phyloP scores from a whole-genome alignment of 2,888 invertebrate species.

The Selenia dentaria region DNA sequence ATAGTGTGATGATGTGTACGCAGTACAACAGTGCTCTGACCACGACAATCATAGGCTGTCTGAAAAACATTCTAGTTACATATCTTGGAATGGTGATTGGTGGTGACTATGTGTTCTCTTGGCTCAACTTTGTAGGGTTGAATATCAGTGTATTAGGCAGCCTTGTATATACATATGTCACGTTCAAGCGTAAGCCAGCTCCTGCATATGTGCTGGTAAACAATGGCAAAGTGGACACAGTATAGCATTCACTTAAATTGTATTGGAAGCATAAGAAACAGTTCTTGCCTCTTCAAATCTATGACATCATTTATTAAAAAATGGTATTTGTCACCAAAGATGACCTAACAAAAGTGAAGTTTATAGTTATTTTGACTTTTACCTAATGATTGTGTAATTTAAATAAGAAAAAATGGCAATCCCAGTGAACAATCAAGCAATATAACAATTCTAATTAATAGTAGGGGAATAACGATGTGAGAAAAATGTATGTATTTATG shows the following conservation, averaged over 20 bases:
- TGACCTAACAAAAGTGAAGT: slow-evolving; percentile 35
- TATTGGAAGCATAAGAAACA: slow-evolving; percentile 40
- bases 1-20: slow-evolving; percentile 98
- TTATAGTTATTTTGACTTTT: not conserved
- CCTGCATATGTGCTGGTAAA: slow-evolving; percentile 56
- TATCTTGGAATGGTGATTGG: slow-evolving; percentile 99
- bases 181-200: slow-evolving; percentile 87
- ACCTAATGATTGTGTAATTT: not conserved
- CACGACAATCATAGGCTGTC: slow-evolving; percentile 98
- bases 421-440: no score
- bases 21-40: slow-evolving; percentile 99
- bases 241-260: slow-evolving; percentile 50
- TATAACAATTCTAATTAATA: no score
- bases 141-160: slow-evolving; percentile 97
- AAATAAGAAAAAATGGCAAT: not conserved
- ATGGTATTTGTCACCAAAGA: slow-evolving; percentile 66
- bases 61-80: slow-evolving; percentile 98
- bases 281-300: slow-evolving; percentile 37
- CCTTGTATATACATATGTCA: slow-evolving; percentile 94
- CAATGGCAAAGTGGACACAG: slow-evolving; percentile 67
- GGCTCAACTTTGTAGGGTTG: slow-evolving; percentile 97
- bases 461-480: no score
- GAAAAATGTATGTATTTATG: no score
- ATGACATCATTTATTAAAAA: slow-evolving; percentile 49
- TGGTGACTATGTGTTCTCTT: slow-evolving; percentile 98